A percentile compares a stretch with the other conserved stretches of the same genome.
Evolutionary conservation across 2,797 vertebrate genomes (phyloP).

Genomic region (Malurus leucopterus): DNA sequence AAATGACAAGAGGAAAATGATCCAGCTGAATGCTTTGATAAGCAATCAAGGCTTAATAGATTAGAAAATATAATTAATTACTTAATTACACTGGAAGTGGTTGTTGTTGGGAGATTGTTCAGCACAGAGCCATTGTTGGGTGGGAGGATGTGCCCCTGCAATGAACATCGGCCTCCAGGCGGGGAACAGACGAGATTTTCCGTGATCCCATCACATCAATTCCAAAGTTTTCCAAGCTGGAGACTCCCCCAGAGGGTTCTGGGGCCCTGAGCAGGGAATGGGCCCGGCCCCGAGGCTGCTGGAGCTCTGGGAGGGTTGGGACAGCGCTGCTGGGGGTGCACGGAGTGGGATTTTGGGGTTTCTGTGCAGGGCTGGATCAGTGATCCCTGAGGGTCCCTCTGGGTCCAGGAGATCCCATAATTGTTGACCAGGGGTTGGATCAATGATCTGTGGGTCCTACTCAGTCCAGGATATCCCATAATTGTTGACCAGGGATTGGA

Average conservation of each 20-base stretch:
- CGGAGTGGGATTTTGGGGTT: not conserved
- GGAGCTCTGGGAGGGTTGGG: not conserved
- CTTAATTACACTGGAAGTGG: constrained; percentile 65
- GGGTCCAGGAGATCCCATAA: too few species aligned
- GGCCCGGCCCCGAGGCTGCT: not conserved
- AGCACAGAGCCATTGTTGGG: constrained; percentile 44
- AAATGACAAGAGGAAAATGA: constrained; percentile 76
- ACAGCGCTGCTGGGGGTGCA: accelerated
- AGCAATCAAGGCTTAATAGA: constrained; percentile 78
- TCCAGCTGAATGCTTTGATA: constrained; percentile 79
- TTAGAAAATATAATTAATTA: constrained; percentile 83
- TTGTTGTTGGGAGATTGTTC: constrained; percentile 59
- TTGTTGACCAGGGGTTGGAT: too few species aligned
- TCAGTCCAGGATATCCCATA: too few species aligned
- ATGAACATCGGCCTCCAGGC: not conserved
- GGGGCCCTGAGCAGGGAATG: not conserved
- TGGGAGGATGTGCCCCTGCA: not conserved
- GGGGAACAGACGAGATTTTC: not conserved
- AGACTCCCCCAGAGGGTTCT: too few species aligned
- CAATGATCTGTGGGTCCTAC: not conserved
- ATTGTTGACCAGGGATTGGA: too few species aligned
- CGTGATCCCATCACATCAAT: accelerated
- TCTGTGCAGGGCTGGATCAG: not conserved
- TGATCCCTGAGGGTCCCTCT: not conserved
- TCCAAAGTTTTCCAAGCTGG: not conserved